A percentile compares a stretch with the other conserved stretches of the same genome.
Evolutionary conservation across 2,888 invertebrate genomes (phyloP).

Genomic region (Pterostichus niger): DNA sequence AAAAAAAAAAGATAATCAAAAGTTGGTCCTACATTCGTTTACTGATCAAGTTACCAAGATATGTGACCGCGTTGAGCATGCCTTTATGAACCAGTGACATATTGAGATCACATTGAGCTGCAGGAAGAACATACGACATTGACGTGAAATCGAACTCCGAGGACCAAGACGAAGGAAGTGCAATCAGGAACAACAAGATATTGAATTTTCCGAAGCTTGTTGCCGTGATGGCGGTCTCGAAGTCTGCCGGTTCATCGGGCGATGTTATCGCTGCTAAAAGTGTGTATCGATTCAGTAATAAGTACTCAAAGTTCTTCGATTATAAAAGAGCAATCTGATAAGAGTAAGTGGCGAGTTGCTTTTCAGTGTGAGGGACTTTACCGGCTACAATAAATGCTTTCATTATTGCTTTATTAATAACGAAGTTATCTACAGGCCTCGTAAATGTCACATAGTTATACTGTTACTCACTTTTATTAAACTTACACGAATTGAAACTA

Average conservation of each 20-base stretch:
- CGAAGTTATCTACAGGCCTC: too few species aligned
- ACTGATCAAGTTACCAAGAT: slow-evolving; percentile 79
- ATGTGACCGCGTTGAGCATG: slow-evolving; percentile 83
- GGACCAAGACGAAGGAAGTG: slow-evolving; percentile 82
- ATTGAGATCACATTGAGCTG: slow-evolving; percentile 85
- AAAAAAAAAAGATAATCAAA: slow-evolving; percentile 61
- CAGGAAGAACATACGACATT: slow-evolving; percentile 85
- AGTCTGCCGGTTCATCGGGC: slow-evolving; percentile 77
- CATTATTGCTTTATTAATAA: too few species aligned
- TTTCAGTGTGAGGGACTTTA: not conserved
- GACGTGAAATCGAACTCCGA: slow-evolving; percentile 85
- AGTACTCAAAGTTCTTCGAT: not conserved
- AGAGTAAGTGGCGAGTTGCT: not conserved
- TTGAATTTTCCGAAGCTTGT: slow-evolving; percentile 87
- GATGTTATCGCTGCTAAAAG: not conserved
- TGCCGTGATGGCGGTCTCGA: slow-evolving; percentile 85
- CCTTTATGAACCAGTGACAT: slow-evolving; percentile 85
- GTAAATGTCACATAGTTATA: too few species aligned
- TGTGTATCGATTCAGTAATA: slow-evolving; percentile 7
- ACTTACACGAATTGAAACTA: not conserved
- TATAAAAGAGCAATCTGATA: slow-evolving; percentile 3
- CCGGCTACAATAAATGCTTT: too few species aligned
- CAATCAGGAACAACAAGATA: slow-evolving; percentile 80
- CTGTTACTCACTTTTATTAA: too few species aligned
- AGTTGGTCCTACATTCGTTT: too few species aligned